Conservation (phyloP, 2,888 invertebrate species). For the Melanophora roralis region DNA sequence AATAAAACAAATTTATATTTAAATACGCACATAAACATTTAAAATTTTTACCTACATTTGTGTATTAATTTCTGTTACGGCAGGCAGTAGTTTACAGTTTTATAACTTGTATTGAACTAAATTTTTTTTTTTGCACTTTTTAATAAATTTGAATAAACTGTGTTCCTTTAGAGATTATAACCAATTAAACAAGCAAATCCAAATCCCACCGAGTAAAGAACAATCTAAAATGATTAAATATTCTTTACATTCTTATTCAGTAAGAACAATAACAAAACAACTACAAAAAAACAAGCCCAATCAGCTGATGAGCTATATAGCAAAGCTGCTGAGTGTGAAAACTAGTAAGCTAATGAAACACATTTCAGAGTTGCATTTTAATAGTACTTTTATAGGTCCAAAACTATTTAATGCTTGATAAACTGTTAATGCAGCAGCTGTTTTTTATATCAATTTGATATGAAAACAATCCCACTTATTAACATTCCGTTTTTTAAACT, state of each 20-base stretch:
- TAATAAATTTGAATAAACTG: background rate
- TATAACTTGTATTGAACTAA: background rate
- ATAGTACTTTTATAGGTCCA: background rate
- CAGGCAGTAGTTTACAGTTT: no score
- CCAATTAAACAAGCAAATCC: background rate
- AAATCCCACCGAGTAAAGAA: background rate
- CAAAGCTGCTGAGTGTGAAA: background rate
- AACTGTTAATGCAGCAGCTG: no score
- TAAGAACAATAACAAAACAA: background rate
- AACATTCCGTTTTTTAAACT: no score
- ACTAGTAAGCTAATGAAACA: background rate
- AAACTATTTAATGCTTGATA: background rate
- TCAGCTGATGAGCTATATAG: background rate
- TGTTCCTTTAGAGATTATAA: background rate
- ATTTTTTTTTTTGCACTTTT: background rate
- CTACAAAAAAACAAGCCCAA: background rate
- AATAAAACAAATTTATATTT: no score
- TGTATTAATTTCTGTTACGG: no score
- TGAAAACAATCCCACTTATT: no score
- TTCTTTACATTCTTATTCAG: no score
- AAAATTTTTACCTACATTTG: no score
- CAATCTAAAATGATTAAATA: background rate
- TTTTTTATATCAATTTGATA: no score
- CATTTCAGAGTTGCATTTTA: background rate
- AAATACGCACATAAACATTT: no score